Base-by-base conservation (phyloP, 2,888 invertebrate species). In the Phytoseiulus persimilis region DNA sequence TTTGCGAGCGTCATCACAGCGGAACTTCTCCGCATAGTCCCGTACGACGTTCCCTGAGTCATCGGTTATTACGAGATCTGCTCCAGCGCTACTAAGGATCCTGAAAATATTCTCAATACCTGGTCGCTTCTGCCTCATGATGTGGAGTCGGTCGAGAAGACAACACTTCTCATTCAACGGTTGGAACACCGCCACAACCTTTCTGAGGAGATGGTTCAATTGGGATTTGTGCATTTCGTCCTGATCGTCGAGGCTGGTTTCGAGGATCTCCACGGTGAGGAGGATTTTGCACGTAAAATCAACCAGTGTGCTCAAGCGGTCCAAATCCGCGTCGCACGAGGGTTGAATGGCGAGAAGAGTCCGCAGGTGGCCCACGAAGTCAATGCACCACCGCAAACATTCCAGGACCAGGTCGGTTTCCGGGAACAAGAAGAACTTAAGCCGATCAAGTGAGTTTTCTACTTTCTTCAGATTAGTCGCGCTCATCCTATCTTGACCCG, bases 41-140 rank as follows among this genome's bases (percentile, higher is more conserved):
- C 65, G 65, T 11, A 23, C 18, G 2, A 65, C 14, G 2, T 65
- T 28, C 65, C 65, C 65, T 65, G 9, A 11, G 32, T 14, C 87
- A 32, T 87, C 87, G 14, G 31, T 31, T 28, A 87, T 39, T 11
- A 87, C 87, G 39, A 87, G 32, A 87, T 87, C 87, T 11, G 87
- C 87, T n/a, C 33, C 32, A n/a, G 87, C 87, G 11, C 18, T n/a
- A 32, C 28, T 33, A 11, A 87, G 31, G 6, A 87, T n/a, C 6
- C n/a, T 33, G 39, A 87, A 87, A 87, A 87, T 87, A 87, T 87
- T 32, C n/a, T 87, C 31, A 18, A 32, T 33, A 9, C 33, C 31
- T 11, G 45, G n/a, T 14, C 39, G 9, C 0, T 45, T 33, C 87
- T 33, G 18, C 18, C 45, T 31, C n/a, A 87, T 32, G 39, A 14